Evolutionary conservation across 2,888 invertebrate genomes (phyloP).

Genomic region (Tridacna crocea): DNA sequence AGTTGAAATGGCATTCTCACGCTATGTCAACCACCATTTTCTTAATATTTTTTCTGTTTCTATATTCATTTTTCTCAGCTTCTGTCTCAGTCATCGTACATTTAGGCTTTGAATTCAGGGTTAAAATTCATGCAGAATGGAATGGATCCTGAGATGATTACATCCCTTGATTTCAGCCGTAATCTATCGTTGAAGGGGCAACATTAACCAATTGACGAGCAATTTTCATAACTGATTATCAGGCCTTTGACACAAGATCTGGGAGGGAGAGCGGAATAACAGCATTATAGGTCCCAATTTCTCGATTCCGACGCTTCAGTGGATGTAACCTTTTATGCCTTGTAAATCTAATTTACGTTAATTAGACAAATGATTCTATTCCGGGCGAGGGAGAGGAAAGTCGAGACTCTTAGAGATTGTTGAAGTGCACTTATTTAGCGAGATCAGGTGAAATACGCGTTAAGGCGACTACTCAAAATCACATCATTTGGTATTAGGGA

Average conservation of each 20-base stretch:
- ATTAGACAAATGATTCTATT: slow-evolving; percentile 36
- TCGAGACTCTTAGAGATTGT: slow-evolving; percentile 5
- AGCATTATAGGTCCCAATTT: slow-evolving; percentile 26
- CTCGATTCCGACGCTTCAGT: slow-evolving; percentile 13
- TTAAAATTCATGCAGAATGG: no score
- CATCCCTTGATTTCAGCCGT: no score
- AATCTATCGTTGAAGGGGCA: no score
- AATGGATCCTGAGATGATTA: no score
- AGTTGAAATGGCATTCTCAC: no score
- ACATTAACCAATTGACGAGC: no score
- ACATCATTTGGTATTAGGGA: slow-evolving; percentile 47
- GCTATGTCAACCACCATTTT: no score
- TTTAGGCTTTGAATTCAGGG: no score
- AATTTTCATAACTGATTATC: slow-evolving; percentile 3
- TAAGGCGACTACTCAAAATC: slow-evolving; percentile 51
- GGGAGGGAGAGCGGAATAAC: slow-evolving; percentile 18
- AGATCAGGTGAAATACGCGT: slow-evolving; percentile 57
- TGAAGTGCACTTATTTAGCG: slow-evolving; percentile 32
- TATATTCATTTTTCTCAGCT: no score
- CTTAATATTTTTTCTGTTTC: no score
- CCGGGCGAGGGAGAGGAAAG: slow-evolving; percentile 2
- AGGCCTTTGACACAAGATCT: slow-evolving; percentile 10
- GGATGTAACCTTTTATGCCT: slow-evolving; percentile 31
- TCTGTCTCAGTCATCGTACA: no score
- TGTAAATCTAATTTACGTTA: slow-evolving; percentile 35